Evolutionary conservation across 2,797 vertebrate genomes (phyloP).

Genomic region (Tarsius wallacei): DNA sequence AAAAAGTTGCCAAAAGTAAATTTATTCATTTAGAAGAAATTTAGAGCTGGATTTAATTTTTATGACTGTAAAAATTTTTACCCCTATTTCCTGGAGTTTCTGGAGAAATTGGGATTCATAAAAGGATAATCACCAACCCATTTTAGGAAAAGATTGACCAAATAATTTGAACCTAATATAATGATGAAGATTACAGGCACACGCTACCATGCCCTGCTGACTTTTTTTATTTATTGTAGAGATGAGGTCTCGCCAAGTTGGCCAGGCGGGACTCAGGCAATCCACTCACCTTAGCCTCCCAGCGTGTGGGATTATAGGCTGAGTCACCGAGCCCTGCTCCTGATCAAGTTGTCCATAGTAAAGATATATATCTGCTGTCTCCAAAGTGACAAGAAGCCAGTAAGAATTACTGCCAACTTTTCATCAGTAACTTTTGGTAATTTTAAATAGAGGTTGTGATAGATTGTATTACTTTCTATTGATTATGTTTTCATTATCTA

Average conservation of each 20-base stretch:
- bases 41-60: neutral
- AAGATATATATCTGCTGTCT: neutral
- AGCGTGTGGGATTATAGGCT: too few species aligned
- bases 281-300: too few species aligned
- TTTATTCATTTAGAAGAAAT: neutral
- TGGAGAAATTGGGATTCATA: neutral
- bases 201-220: too few species aligned
- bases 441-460: neutral
- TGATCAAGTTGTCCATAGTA: neutral
- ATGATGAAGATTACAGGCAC: too few species aligned
- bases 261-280: too few species aligned
- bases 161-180: neutral
- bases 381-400: slow-evolving; percentile 27
- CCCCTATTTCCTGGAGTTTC: neutral
- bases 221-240: too few species aligned
- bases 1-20: neutral
- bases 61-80: neutral
- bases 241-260: too few species aligned
- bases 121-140: neutral
- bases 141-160: neutral
- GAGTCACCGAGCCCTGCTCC: too few species aligned
- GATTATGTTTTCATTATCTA: neutral
- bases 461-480: neutral
- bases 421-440: neutral
- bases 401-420: slow-evolving; percentile 20